Evolutionary conservation across 2,797 vertebrate species (phyloP).

Genomic region (Synaphobranchus kaupii): DNA sequence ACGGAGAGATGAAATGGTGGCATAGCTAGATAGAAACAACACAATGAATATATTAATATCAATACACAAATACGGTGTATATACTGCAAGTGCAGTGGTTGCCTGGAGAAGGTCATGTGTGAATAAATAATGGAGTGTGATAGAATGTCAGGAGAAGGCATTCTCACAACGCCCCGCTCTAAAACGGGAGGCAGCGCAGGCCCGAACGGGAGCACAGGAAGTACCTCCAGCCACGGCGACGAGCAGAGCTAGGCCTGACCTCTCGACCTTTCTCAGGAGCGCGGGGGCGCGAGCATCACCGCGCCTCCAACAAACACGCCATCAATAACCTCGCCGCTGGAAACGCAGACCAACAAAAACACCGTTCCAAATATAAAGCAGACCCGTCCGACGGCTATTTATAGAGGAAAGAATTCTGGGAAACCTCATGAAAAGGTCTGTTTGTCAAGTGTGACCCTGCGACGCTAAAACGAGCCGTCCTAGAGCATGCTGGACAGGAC

Average conservation of each 20-base stretch:
- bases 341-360: constrained; percentile 17
- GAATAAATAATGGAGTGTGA: neutral
- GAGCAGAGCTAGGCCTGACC: neutral
- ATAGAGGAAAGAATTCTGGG: neutral
- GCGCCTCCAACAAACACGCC: constrained; percentile 8
- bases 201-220: neutral
- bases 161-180: neutral
- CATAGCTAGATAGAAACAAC: neutral
- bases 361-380: constrained; percentile 6
- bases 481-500: neutral
- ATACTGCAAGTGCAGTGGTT: neutral
- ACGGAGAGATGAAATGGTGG: neutral
- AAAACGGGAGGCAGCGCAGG: neutral
- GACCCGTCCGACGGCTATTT: neutral
- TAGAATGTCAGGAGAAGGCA: neutral
- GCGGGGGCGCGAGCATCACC: neutral
- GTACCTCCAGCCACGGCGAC: neutral
- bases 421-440: constrained; percentile 9
- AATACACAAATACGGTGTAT: neutral
- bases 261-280: neutral
- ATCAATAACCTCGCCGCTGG: neutral
- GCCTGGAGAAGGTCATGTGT: neutral
- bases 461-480: neutral
- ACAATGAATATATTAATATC: constrained; percentile 6
- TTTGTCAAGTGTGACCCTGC: neutral